Evolutionary conservation across 2,797 vertebrate species (phyloP), one percentile per base, ranked within the genome.

Genomic region (Xenopus petersii): DNA sequence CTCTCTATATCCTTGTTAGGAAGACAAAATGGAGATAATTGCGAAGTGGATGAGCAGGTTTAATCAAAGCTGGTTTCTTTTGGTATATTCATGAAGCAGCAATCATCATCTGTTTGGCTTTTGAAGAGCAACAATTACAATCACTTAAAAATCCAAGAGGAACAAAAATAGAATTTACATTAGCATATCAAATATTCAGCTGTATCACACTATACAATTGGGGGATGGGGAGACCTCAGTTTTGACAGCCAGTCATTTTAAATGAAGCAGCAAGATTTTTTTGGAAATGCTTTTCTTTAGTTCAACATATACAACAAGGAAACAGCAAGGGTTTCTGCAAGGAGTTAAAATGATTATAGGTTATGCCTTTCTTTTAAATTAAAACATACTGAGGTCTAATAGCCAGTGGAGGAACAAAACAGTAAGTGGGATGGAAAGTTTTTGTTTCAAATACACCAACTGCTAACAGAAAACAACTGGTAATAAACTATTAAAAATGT

Each of bases 41-140:
- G 88, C 83, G 87, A 91, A 91, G 88, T 88, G 89, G 89, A 90
- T 91, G 90, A 91, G 87, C 88, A 91, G 89, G 90, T 92, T 91
- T 93, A 91, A 93, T 93, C 90, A 93, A 92, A 92, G 90, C 88
- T 82, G 82, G 89, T 92, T 91, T 92, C 90, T 92, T 91, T 90
- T 87, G 86, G 90, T 92, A 89, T 90, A 91, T 90, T 91, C 91
- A 92, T 92, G 90, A 92, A 93, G 90, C 87, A 81, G 91, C 89
- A 93, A 93, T 93, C 91, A 93, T 91, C 91, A 92, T 92, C 90
- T 90, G 88, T 91, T 93, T 92, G 90, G 89, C 87, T 92, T 92
- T 91, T 93, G 87, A 93, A 93, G 88, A 91, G 91, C 88, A 89
- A 93, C 91, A 93, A 94, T 93, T 93, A 93, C 91, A 93, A 94